phyloP scores from a whole-genome alignment of 2,797 vertebrate genomes.

The Anguilla marmorata region DNA sequence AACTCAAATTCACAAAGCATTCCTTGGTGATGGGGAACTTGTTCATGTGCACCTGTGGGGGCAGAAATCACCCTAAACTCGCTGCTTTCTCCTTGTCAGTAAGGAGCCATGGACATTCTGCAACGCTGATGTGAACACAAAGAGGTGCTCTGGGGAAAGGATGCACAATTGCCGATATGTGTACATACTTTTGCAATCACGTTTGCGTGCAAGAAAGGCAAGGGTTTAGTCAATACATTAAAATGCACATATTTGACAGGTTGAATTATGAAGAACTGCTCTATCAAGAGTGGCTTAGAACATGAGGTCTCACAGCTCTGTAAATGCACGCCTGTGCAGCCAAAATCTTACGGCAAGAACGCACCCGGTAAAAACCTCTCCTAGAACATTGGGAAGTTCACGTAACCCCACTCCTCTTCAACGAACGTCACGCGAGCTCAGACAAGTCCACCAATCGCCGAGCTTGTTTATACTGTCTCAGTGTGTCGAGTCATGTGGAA shows the following conservation, averaged over 20 bases:
- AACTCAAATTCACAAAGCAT: neutral
- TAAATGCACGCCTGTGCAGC: neutral
- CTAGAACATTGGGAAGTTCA: neutral
- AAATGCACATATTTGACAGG: neutral
- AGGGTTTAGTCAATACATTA: neutral
- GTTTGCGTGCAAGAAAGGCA: neutral
- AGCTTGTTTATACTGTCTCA: constrained; percentile 52
- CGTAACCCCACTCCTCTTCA: constrained; percentile 8
- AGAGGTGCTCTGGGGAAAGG: neutral
- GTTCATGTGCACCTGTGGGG: neutral
- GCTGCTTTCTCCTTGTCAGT: neutral
- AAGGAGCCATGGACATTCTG: neutral
- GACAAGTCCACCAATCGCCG: constrained; percentile 54
- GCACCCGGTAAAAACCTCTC: neutral
- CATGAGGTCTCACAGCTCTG: neutral
- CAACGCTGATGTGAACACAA: neutral
- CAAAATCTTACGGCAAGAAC: neutral
- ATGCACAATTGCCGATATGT: neutral
- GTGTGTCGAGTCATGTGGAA: constrained; percentile 45
- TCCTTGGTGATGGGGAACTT: neutral
- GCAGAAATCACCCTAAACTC: neutral
- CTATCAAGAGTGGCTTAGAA: neutral
- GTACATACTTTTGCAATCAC: too few relatives aligned
- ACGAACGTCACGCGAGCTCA: constrained; percentile 41
- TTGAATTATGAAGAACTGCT: neutral